Evolutionary conservation across 2,888 invertebrate genomes (phyloP), one percentile per base, ranked within the genome.

Genomic region (Chaitophorus viminalis): DNA sequence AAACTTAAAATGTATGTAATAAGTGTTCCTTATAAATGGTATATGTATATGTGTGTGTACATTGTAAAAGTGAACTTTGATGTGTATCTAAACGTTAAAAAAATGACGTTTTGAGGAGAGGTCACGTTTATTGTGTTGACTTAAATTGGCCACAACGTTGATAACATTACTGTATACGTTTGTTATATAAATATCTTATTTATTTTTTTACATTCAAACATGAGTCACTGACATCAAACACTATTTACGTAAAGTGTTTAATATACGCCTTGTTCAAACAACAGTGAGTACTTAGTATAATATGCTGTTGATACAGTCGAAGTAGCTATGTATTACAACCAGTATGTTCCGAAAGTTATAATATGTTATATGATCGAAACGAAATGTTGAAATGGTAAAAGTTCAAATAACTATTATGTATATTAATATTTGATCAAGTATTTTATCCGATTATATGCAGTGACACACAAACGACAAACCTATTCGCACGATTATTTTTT

Each of bases 101-200:
- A 52, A 77, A 77, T n/a, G 31, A 77, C 77, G 31, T 11, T 77
- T 77, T 11, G 52, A 52, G n/a, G 46, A 74, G 77, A 77, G 77
- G 77, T 52, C 77, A 77, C 46, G 52, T 77, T 54, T 77, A 52
- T 52, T 77, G 46, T 31, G 46, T 77, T 52, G 31, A 31, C 25
- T 77, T 77, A 21, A 77, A 77, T 31, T 52, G 52, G 29, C 52
- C 54, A 54, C 21, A 77, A 29, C 31, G 31, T 8, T 52, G 68
- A 68, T 68, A 68, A 68, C 18, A 54, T 60, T 60, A 18, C 21
- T 21, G 3, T 29, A 29, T 60, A 21, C 68, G 29, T 29, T 25
- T 68, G 68, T 68, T 29, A 29, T 68, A 68, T 68, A 68, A 68
- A 68, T 68, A 25, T 29, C 25, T 68, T 60, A 46, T 46, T 60